Base-by-base conservation (phyloP, 2,113 vertebrate genomes). In the Bombycilla garrulus region DNA sequence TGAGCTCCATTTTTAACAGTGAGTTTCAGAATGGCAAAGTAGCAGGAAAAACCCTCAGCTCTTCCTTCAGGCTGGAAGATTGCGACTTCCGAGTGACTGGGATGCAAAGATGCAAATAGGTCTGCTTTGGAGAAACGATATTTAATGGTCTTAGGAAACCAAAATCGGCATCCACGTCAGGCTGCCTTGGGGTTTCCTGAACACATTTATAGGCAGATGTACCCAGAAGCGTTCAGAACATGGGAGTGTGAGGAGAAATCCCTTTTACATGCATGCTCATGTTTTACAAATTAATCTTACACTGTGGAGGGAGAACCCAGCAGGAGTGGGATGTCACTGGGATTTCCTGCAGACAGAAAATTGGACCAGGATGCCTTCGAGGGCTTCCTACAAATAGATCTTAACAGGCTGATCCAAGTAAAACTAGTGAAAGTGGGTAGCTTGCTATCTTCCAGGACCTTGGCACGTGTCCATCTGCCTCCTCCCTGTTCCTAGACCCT, bases 131-230 rank as follows among this genome's bases (percentile, higher is more conserved):
- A 60, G 74, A 89, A 88, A 47, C 2, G 0, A 3, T 42, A 11
- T 73, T 79, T 47, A 86, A 54, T 58, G 60, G 60, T 69, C 0
- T 2, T 51, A 54, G 91, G 83, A 88, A 91, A 58, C 36, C 74
- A 81, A 29, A 88, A 47, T 28, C 0, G 0, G 86, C 84, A 92
- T 48, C 76, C 47, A 11, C 14, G 18, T 73, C 35, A 54, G 77
- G 47, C 81, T 87, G 84, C 38, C 57, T 86, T 74, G 73, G 64
- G 90, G 40, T 81, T 95, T 95, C 73, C 87, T n/a, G 21, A 81
- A 56, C 51, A 47, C 35, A 5, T 70, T 84, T 71, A 18, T 17
- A 86, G 69, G 50, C 72, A 81, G 67, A 44, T 70, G 38, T 38
- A 58, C 48, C 81, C 4, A 0, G 84, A 62, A 78, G 51, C 19